Percentiles rank a stretch among this genome's conserved stretches.
phyloP scores from a whole-genome alignment of 53 echinoderm and acorn worm species.

The Temnopleurus reevesii region DNA sequence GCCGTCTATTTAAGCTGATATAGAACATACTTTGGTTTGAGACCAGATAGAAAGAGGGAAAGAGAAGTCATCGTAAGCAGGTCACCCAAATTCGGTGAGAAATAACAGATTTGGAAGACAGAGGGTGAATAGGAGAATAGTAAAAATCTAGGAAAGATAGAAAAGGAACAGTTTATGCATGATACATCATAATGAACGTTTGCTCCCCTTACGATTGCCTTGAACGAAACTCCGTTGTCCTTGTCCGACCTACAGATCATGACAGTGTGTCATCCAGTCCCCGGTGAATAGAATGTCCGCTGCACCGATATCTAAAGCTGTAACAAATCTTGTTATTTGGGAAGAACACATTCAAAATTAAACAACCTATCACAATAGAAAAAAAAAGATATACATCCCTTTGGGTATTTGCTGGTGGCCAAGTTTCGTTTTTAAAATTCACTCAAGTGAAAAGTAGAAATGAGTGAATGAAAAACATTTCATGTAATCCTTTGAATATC shows the following conservation, averaged over 20 bases:
- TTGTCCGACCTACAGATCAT: neutral
- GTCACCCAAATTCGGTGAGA: too few relatives aligned
- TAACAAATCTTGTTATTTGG: neutral
- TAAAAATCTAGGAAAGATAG: neutral
- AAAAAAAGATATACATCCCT: neutral
- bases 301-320: neutral
- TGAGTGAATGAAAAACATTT: neutral
- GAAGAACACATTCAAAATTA: neutral
- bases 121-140: neutral
- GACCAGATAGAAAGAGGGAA: neutral
- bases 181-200: neutral
- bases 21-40: neutral
- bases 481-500: neutral
- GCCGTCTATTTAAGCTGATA: conserved; percentile 10
- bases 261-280: neutral
- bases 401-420: conserved; percentile 46
- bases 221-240: conserved; percentile 2
- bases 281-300: neutral
- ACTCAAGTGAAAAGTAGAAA: neutral
- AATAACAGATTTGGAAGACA: neutral
- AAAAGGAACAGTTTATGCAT: neutral
- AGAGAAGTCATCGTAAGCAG: too few relatives aligned
- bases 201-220: conserved; percentile 39
- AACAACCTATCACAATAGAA: neutral
- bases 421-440: neutral